phyloP scores from a whole-genome alignment of 2,888 invertebrate genomes.

The Copidosoma aretas region DNA sequence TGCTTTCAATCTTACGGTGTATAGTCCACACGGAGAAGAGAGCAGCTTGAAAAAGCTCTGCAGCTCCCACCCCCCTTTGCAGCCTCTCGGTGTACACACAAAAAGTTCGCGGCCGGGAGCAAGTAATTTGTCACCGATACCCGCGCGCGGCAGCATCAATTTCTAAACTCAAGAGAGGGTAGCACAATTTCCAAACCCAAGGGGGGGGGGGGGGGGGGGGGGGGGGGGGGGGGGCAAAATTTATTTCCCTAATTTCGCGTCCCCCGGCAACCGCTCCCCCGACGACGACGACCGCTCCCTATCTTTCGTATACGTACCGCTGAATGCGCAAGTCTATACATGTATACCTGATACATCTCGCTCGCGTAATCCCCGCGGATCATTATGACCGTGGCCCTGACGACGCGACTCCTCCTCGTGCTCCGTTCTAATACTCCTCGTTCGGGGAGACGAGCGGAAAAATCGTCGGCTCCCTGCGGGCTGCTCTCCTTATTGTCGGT shows the following conservation, averaged over 20 bases:
- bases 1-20: background rate
- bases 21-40: too few species aligned
- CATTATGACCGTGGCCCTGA: slow-evolving; percentile 32
- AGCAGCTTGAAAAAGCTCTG: too few species aligned
- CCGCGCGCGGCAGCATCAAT: slow-evolving; percentile 23
- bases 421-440: background rate
- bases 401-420: slow-evolving; percentile 27
- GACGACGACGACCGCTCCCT: slow-evolving; percentile 2
- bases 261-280: slow-evolving; percentile 10
- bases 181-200: too few species aligned
- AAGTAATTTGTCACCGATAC: slow-evolving; percentile 37
- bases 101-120: slow-evolving; percentile 6
- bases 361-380: slow-evolving; percentile 37
- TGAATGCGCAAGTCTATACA: too few species aligned
- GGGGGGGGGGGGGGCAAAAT: slow-evolving; percentile 6
- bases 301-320: too few species aligned
- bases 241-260: slow-evolving; percentile 37
- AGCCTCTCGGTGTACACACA: background rate
- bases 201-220: background rate
- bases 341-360: background rate
- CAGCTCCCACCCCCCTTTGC: background rate
- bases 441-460: background rate
- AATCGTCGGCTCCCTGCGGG: slow-evolving; percentile 10
- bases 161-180: slow-evolving; percentile 8
- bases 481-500: background rate